phyloP scores from a whole-genome alignment of 2,888 invertebrate genomes.

The Ferdinandea cuprea region DNA sequence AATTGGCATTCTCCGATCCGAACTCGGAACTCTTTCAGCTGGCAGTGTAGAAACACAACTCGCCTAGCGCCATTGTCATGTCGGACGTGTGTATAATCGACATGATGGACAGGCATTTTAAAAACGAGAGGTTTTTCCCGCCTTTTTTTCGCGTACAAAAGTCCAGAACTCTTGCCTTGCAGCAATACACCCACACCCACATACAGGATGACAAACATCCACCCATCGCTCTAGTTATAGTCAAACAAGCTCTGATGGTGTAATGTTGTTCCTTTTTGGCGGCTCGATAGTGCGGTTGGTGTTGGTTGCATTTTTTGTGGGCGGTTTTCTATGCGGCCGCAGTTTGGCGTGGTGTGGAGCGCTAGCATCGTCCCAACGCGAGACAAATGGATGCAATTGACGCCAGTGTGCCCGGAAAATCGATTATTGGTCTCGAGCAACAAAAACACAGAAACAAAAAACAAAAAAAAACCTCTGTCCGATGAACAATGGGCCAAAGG shows the following conservation, averaged over 20 bases:
- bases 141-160: conserved; percentile 10
- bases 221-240: neutral
- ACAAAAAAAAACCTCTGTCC: neutral
- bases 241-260: conserved; percentile 24
- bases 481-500: conserved; percentile 53
- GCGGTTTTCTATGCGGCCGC: conserved; percentile 64
- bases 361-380: neutral
- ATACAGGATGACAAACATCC: neutral
- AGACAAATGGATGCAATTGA: conserved; percentile 64
- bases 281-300: conserved; percentile 64
- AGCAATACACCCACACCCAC: neutral
- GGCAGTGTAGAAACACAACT: conserved; percentile 39
- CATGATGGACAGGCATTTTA: conserved; percentile 63
- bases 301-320: conserved; percentile 72
- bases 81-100: conserved; percentile 50
- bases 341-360: conserved; percentile 50
- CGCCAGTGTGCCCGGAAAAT: conserved; percentile 60
- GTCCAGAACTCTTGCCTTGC: conserved; percentile 21
- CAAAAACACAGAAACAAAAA: neutral
- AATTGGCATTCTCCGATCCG: conserved; percentile 46
- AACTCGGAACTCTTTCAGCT: conserved; percentile 18
- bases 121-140: conserved; percentile 5
- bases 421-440: conserved; percentile 68
- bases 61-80: conserved; percentile 49
- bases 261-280: conserved; percentile 49